A percentile compares a stretch with the other conserved stretches of the same genome.
phyloP scores from a whole-genome alignment of 2,113 vertebrate genomes.

The Mesoclemmys tuberculata region DNA sequence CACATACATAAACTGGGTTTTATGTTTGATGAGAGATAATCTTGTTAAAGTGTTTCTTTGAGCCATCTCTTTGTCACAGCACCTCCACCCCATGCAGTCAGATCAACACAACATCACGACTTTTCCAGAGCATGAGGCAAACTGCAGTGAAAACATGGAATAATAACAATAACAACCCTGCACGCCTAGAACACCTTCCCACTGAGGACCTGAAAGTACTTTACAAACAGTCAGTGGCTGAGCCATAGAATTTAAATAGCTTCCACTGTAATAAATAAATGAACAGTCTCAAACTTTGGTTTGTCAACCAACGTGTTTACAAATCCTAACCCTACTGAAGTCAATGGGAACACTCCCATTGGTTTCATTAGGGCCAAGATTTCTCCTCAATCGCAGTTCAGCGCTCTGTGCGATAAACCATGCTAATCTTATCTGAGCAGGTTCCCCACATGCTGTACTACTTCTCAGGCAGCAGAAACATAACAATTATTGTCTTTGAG shows the following conservation, averaged over 20 bases:
- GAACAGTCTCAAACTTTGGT: background rate
- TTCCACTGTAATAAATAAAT: background rate
- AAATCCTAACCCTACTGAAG: background rate
- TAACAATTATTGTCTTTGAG: background rate
- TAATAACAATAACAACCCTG: background rate
- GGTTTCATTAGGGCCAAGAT: background rate
- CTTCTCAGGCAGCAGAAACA: background rate
- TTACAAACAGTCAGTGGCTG: background rate
- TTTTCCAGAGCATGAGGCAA: background rate
- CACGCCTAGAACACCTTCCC: background rate
- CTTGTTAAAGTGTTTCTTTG: background rate
- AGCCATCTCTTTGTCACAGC: background rate
- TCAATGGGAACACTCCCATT: background rate
- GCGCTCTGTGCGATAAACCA: background rate
- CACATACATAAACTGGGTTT: rapidly evolving
- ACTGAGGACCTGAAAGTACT: background rate
- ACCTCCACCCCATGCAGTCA: background rate
- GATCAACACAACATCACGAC: background rate
- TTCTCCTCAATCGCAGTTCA: background rate
- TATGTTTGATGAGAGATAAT: background rate
- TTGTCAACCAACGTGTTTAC: background rate
- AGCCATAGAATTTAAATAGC: background rate
- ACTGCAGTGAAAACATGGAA: background rate
- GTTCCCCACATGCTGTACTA: background rate
- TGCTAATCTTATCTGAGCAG: background rate